Evolutionary conservation across 2,113 vertebrate genomes (phyloP), one percentile per base, ranked within the genome.

Genomic region (Hypomesus transpacificus): DNA sequence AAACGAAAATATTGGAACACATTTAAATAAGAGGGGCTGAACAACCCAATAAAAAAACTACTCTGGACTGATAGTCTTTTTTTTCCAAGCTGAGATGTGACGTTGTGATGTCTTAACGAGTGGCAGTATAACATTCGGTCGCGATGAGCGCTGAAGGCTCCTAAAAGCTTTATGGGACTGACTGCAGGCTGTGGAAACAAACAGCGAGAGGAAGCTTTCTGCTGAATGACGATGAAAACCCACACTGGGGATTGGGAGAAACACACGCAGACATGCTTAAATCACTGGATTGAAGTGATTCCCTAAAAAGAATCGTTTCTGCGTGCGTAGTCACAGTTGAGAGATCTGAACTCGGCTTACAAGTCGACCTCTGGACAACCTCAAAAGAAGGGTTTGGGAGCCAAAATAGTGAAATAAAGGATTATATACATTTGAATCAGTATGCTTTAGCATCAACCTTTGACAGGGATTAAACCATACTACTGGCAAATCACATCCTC

Each of bases 401-500:
- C 14, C 65, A 70, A 53, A 51, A 21, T 7, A 72, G 65, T 69
- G 22, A 79, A 79, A 72, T 76, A 67, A 65, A 75, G 69, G 64
- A 75, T 78, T 59, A 75, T 73, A 68, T 52, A 1, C 53, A 69
- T 75, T 66, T 46, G 75, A 81, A 81, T 75, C 74, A 72, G 77
- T 66, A 73, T 72, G 72, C 79, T 80, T 81, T 60, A 51, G 11
- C 22, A 18, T 75, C 77, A 85, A 87, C 78, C 83, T 75, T 73
- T 64, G 46, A 75, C 20, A 63, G 70, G 82, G 88, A 89, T 89
- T 87, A 85, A 87, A 85, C 59, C 80, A 77, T 66, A 31, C 18
- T 70, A 51, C 86, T 83, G 79, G 64, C 60, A 60, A 69, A 66
- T 81, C 65, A 73, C 68, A 71, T 75, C 14, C 64, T 58, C 53